A percentile compares a stretch with the other conserved stretches of the same genome.
Conservation (phyloP, 23 tunicate species). For the Trididemnum clinides region DNA sequence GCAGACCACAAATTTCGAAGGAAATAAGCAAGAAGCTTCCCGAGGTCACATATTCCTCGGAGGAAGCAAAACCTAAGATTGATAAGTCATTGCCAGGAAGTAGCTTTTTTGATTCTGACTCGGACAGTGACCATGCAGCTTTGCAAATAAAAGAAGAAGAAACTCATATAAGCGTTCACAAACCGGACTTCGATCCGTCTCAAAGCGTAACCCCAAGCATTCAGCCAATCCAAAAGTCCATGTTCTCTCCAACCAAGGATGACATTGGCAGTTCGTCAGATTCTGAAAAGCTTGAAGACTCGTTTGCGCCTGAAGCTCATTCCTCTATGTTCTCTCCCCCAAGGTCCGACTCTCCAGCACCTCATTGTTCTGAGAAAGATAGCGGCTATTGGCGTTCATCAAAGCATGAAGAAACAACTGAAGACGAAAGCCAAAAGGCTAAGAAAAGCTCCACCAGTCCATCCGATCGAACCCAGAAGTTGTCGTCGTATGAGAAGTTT, state of each 20-base stretch:
- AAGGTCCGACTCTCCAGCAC: not conserved
- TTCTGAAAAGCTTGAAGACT: not conserved
- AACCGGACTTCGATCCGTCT: not conserved
- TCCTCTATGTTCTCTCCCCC: not conserved
- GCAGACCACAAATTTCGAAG: not conserved
- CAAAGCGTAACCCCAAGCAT: not conserved
- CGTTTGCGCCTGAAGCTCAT: not conserved
- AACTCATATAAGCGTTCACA: no score
- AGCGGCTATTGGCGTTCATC: not conserved
- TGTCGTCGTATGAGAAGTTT: slow-evolving; percentile 47
- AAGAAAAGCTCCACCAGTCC: not conserved
- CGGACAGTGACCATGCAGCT: not conserved
- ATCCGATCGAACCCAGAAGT: not conserved
- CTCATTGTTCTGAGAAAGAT: no score
- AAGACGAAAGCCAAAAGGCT: not conserved
- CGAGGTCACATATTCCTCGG: not conserved
- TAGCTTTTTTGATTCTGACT: slow-evolving; percentile 44
- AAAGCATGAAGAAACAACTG: not conserved
- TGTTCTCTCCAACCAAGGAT: not conserved
- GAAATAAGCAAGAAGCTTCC: not conserved
- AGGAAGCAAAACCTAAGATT: not conserved
- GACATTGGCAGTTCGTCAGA: not conserved
- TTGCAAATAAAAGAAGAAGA: not conserved
- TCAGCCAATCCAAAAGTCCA: not conserved
- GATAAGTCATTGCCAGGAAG: slow-evolving; percentile 31